Evolutionary conservation across 2,888 invertebrate species (phyloP), one percentile per base, ranked within the genome.

Genomic region (Himalopsyche japonica): DNA sequence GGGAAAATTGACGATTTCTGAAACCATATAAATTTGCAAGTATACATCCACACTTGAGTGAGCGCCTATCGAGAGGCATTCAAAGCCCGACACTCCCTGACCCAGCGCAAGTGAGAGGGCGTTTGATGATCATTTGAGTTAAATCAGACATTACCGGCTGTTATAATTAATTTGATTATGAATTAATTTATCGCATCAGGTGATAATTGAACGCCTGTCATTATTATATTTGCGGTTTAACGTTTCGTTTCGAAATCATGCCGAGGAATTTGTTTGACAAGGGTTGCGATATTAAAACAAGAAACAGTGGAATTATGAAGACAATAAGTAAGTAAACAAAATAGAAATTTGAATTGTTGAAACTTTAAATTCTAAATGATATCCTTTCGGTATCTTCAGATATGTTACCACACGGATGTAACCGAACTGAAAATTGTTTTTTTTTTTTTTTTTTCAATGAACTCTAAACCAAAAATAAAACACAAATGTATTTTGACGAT

Each of bases 91-190:
- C 34, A 20, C 82, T 20, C 82, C 47, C 47, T 32, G 18, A 70
- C 64, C 34, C 27, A 76, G 57, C 49, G 78, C 78, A 30, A 70
- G 57, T 34, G 57, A 32, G 57, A 37, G 70, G 30, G 37, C 37
- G 77, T 78, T 78, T 76, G 79, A 76, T 76, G 83, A 80, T 57
- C 80, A 79, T 83, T 76, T 20, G 27, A 80, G 80, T 83, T 80
- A 76, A 83, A 83, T 83, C 76, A 80, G 79, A 83, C 83, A 83
- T 76, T 83, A 80, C 83, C 83, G 43, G 64, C 76, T 80, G 76
- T 76, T 80, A 83, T 83, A 83, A 83, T 70, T 70, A 70, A 70
- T 83, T 83, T 83, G 76, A 83, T 83, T 80, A 76, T 76, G 76
- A 76, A 80, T 83, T 83, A 79, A 83, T 83, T 83, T 79, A 80